Evolutionary conservation across 2,797 vertebrate species (phyloP).

Genomic region (Kryptopterus vitreolus): DNA sequence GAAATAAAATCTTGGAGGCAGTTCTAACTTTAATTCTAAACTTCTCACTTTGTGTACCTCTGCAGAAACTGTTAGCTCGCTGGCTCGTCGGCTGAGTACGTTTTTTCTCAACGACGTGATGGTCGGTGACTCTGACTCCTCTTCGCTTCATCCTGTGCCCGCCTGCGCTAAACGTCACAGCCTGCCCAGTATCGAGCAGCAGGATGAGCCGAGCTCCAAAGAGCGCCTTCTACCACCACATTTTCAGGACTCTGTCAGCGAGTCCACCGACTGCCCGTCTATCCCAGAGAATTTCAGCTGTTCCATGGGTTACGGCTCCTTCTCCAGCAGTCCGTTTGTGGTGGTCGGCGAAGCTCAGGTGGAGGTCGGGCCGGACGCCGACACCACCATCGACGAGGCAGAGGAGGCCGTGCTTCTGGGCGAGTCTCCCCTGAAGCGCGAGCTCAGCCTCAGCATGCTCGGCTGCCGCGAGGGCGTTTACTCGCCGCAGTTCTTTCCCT

Average conservation of each 20-base stretch:
- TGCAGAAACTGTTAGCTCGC: constrained; percentile 70
- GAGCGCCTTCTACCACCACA: constrained; percentile 65
- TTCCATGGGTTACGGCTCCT: constrained; percentile 30
- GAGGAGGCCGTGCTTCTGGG: constrained; percentile 66
- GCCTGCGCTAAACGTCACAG: constrained; percentile 34
- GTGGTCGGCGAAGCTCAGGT: constrained; percentile 56
- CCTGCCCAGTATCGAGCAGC: constrained; percentile 49
- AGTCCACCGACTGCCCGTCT: constrained; percentile 42
- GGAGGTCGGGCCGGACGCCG: constrained; percentile 61
- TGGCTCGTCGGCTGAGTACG: constrained; percentile 70
- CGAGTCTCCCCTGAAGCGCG: constrained; percentile 68
- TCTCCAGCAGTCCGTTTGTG: constrained; percentile 63
- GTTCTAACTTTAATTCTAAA: no score
- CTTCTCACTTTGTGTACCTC: constrained; percentile 4
- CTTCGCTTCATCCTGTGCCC: constrained; percentile 41
- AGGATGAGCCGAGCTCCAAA: constrained; percentile 54
- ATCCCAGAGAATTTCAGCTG: constrained; percentile 46
- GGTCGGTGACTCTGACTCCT: constrained; percentile 30
- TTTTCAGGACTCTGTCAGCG: constrained; percentile 32
- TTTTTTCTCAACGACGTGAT: constrained; percentile 68
- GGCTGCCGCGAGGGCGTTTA: constrained; percentile 69
- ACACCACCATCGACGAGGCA: constrained; percentile 69
- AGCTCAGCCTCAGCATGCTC: constrained; percentile 76
- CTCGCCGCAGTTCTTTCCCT: constrained; percentile 54
- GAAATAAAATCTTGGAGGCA: background rate